Evolutionary conservation across 2,113 vertebrate genomes (phyloP), one percentile per base, ranked within the genome.

Genomic region (Guaruba guarouba): DNA sequence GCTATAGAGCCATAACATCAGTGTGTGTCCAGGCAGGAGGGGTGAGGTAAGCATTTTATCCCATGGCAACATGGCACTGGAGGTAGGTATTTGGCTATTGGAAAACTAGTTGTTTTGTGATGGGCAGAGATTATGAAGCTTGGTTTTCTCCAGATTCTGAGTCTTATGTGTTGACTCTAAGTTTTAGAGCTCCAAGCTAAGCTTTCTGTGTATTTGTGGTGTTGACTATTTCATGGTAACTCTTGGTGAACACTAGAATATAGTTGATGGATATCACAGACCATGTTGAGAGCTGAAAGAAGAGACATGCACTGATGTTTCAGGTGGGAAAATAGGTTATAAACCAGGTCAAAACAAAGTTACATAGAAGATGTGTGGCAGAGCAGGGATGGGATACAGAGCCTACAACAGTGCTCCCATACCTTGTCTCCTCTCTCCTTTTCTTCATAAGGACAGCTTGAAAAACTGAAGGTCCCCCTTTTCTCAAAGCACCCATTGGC

Each of bases 41-140:
- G 33, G 13, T 0, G 1, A 73, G 41, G n/a, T 33, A 55, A 23
- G 13, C 44, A n/a, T 75, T 89, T 78, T 67, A 74, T 37, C 29
- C 27, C 20, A 76, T 11, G 18, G 35, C 25, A 77, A 11, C 0
- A 0, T 20, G 39, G 39, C 33, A 22, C 67, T 31, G 27, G 28
- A 88, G 24, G 16, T 1, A n/a, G 25, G 15, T 46, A 43, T 29
- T 71, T 39, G 51, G 27, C 12, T 51, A 10, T 8, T 27, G 0
- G 1, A 73, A 86, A 84, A 67, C 22, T 14, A 49, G 11, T 5
- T 54, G 24, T 3, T 82, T 90, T 79, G 46, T 84, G 62, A 64
- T 37, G 41, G 66, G 49, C 6, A 80, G n/a, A 77, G 37, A 17
- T 25, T 5, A 52, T 9, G 46, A 24, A 78, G 46, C 61, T 44